Evolutionary conservation across 2,797 vertebrate species (phyloP).

Genomic region (Coranthus polyacanthus): DNA sequence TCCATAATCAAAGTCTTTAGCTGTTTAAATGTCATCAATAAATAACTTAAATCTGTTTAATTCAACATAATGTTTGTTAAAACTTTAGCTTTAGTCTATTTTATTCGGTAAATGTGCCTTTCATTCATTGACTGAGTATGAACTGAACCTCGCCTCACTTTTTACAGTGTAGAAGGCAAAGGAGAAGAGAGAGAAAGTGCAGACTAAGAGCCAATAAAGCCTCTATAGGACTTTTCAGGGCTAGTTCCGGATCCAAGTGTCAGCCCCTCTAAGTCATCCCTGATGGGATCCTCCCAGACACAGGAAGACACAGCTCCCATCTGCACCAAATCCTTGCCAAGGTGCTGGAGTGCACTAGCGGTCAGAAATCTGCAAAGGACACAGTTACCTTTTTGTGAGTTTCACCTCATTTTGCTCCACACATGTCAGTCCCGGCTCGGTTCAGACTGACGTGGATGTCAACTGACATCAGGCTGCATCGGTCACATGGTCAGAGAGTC

Average conservation of each 20-base stretch:
- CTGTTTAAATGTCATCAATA: too few species aligned
- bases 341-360: constrained; percentile 39
- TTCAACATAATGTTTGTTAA: too few species aligned
- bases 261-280: constrained; percentile 54
- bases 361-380: constrained; percentile 57
- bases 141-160: too few species aligned
- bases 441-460: constrained; percentile 1
- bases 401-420: constrained; percentile 23
- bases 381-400: constrained; percentile 60
- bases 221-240: constrained; percentile 50
- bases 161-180: neutral
- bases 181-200: constrained; percentile 2
- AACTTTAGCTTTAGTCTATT: too few species aligned
- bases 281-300: constrained; percentile 62
- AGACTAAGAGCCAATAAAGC: constrained; percentile 18
- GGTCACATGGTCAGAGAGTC: too few species aligned
- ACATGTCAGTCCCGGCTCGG: constrained; percentile 12
- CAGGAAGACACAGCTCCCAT: constrained; percentile 75
- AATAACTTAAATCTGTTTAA: too few species aligned
- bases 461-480: too few species aligned
- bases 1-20: too few species aligned
- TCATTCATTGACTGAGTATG: too few species aligned
- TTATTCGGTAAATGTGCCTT: too few species aligned
- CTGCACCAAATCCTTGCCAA: constrained; percentile 73
- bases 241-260: constrained; percentile 58